These are phyloP conservation scores for Arion vulgaris DNA, from an alignment of 1,140 invertebrate species.

Conservation along the genomic window DNA sequence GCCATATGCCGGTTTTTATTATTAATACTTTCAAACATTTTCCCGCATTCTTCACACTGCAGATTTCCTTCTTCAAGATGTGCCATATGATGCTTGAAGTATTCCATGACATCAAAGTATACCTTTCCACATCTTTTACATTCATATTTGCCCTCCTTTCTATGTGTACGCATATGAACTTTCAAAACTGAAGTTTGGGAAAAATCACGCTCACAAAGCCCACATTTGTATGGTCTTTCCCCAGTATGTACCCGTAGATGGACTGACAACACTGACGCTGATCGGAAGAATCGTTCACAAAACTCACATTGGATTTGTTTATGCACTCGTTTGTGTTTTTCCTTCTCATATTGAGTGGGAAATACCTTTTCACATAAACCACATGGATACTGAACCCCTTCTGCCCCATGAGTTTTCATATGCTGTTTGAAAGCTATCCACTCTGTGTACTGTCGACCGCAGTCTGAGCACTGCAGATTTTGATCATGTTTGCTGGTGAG, in stretches of 20 bases:
- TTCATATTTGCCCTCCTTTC: slow-evolving; percentile 38
- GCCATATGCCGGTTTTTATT: slow-evolving; percentile 41
- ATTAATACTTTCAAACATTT: slow-evolving; percentile 41
- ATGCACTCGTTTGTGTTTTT: slow-evolving; percentile 44
- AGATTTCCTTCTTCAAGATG: slow-evolving; percentile 43
- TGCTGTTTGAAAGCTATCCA: slow-evolving; percentile 49
- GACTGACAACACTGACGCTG: slow-evolving; percentile 40
- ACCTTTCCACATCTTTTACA: slow-evolving; percentile 39
- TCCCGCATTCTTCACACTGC: slow-evolving; percentile 43
- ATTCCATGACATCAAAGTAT: slow-evolving; percentile 41
- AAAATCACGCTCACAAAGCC: slow-evolving; percentile 42
- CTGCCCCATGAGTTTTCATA: slow-evolving; percentile 48
- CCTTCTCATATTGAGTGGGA: slow-evolving; percentile 45
- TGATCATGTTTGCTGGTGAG: slow-evolving; percentile 39
- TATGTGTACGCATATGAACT: slow-evolving; percentile 44
- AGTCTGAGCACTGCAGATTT: slow-evolving; percentile 42
- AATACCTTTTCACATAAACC: slow-evolving; percentile 43
- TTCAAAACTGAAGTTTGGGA: slow-evolving; percentile 43
- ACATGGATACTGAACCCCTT: slow-evolving; percentile 48
- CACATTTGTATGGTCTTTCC: slow-evolving; percentile 41
- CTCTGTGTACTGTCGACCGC: slow-evolving; percentile 43
- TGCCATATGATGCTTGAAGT: slow-evolving; percentile 36
- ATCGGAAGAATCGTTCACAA: slow-evolving; percentile 43
- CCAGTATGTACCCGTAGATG: slow-evolving; percentile 43
- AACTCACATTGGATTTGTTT: slow-evolving; percentile 45